Evolutionary conservation across 23 tunicate genomes (phyloP).

Genomic region (Phallusia fumigata): DNA sequence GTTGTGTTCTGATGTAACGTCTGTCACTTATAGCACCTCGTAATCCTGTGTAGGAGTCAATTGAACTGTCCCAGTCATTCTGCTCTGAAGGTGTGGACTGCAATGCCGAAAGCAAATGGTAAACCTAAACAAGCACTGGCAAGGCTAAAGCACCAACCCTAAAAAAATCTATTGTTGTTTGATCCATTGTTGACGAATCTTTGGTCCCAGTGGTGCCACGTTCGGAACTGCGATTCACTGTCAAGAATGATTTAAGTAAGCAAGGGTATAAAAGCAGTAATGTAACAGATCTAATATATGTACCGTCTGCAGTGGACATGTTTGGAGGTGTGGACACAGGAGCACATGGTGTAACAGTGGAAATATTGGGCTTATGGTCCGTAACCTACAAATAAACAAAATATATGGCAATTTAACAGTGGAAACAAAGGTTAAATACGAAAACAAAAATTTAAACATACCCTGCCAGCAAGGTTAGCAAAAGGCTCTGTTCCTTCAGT

Average conservation of each 20-base stretch:
- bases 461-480: background rate
- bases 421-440: background rate
- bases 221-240: background rate
- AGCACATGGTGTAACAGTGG: background rate
- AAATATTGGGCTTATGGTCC: background rate
- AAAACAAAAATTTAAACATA: background rate
- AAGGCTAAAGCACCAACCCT: conserved; percentile 16
- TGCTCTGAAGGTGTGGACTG: conserved; percentile 80
- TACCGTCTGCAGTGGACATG: background rate
- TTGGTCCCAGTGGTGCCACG: background rate
- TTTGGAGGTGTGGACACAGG: background rate
- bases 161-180: conserved; percentile 6
- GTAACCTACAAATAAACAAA: background rate
- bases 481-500: conserved; percentile 15
- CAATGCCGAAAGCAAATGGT: background rate
- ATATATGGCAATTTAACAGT: too few relatives aligned
- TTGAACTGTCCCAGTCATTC: conserved; percentile 65
- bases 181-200: background rate
- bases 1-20: conserved; percentile 43
- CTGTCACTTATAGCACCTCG: background rate
- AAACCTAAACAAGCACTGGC: background rate
- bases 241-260: background rate
- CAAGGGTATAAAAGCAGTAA: background rate
- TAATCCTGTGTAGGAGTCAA: conserved; percentile 50
- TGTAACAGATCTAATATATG: background rate